Evolutionary conservation across 1,140 invertebrate genomes (phyloP), one percentile per base, ranked within the genome.

Genomic region (Hirudo medicinalis): DNA sequence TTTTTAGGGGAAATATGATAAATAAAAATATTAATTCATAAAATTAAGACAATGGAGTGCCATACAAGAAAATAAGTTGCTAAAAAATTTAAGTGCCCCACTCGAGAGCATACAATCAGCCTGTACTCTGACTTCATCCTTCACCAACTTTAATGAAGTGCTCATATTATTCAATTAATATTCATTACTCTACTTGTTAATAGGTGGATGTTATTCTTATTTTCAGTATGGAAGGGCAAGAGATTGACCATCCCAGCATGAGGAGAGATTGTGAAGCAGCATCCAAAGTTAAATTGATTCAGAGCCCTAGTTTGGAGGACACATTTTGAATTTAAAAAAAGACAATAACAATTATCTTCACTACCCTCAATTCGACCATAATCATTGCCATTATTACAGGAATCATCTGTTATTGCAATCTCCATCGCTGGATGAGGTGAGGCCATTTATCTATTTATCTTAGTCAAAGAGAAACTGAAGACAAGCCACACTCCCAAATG

Each of bases 241-340:
- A 94, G 93, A 81, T 84, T 96, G 74, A 91, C 92, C 82, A 83
- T 96, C 81, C 92, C 92, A 78, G 92, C 92, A 82, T 96, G 92
- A 89, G 71, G 54, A 72, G 15, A 8, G 25, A n/a, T 57, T 57
- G 57, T 13, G 9, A 25, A 63, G 29, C 57, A 25, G 22, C 17
- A 15, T 32, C 29, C 22, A n/a, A 63, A 25, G 3, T 22, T 32
- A 25, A 63, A 63, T 19, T 63, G 57, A 25, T 63, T 63, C 22
- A 63, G 22, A 25, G 57, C 9, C 15, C 2, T 22, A 63, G 22
- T 72, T 69, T 72, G 22, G n/a, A n/a, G 29, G 74, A 72, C 3
- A 72, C 72, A 0, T 77, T 43, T 43, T 49, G 53, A 25, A 9
- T 54, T 29, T 70, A n/a, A n/a, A 70, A 54, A 13, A 54, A 25